Evolutionary conservation across 2,888 invertebrate species (phyloP).

Genomic region (Ennomos quercinarius): DNA sequence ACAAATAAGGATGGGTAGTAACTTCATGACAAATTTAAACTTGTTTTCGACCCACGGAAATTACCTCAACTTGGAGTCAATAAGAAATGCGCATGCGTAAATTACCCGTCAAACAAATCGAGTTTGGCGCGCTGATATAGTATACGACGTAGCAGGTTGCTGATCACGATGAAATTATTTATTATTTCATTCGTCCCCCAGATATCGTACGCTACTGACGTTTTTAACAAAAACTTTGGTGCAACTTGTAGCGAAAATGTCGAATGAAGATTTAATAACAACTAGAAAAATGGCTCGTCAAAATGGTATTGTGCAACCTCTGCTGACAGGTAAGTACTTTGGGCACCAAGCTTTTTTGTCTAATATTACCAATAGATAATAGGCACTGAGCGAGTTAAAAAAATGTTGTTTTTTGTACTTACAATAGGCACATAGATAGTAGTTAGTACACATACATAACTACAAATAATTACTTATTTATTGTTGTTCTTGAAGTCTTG

Average conservation of each 20-base stretch:
- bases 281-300: slow-evolving; percentile 85
- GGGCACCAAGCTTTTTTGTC: not conserved
- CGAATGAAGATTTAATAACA: slow-evolving; percentile 61
- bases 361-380: slow-evolving; percentile 43
- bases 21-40: too few relatives aligned
- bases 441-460: too few relatives aligned
- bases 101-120: slow-evolving; percentile 48
- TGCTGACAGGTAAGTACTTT: slow-evolving; percentile 91
- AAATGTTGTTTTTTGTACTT: slow-evolving; percentile 16
- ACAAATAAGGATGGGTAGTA: too few relatives aligned
- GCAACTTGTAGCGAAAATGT: slow-evolving; percentile 65
- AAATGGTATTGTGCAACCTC: slow-evolving; percentile 95
- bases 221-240: slow-evolving; percentile 44
- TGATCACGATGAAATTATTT: slow-evolving; percentile 77
- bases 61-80: slow-evolving; percentile 64
- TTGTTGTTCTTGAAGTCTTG: too few relatives aligned
- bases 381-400: slow-evolving; percentile 68
- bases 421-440: too few relatives aligned
- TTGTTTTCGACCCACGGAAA: slow-evolving; percentile 62
- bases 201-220: slow-evolving; percentile 68
- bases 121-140: slow-evolving; percentile 80
- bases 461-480: too few relatives aligned
- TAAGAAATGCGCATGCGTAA: slow-evolving; percentile 75
- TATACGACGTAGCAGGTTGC: slow-evolving; percentile 42
- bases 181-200: slow-evolving; percentile 73